Percentiles rank a stretch among this genome's conserved stretches.
These are phyloP conservation scores for Decapterus maruadsi DNA, from an alignment of 2,797 vertebrate species.

Conservation along the genomic window DNA sequence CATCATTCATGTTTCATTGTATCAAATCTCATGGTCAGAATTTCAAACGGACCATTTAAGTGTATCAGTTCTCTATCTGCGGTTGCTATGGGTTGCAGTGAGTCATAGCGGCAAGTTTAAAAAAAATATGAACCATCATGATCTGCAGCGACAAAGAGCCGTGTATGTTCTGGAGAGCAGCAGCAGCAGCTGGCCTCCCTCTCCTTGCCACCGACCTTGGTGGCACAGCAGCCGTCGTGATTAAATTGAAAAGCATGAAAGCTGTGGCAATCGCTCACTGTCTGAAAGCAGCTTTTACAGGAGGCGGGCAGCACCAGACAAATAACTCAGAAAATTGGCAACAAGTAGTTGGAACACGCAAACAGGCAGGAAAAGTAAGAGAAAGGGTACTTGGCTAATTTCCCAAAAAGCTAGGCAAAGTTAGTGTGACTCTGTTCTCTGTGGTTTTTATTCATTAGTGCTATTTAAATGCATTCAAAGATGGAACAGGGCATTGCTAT, in stretches of 20 bases:
- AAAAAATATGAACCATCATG: background rate
- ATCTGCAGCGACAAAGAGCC: background rate
- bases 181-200: background rate
- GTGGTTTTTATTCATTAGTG: background rate
- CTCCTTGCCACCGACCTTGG: background rate
- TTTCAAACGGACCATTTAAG: background rate
- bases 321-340: background rate
- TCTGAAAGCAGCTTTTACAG: slow-evolving; percentile 11
- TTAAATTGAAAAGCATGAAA: slow-evolving; percentile 2
- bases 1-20: background rate
- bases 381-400: background rate
- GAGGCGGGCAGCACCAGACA: background rate
- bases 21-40: background rate
- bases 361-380: background rate
- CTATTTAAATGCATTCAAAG: background rate
- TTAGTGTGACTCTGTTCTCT: background rate
- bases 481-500: no score
- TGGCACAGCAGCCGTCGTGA: background rate
- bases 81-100: slow-evolving; percentile 4
- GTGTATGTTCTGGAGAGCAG: background rate
- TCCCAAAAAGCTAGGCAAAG: background rate
- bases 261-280: background rate
- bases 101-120: slow-evolving; percentile 1
- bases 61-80: background rate
- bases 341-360: background rate